Percentiles rank a stretch among this genome's conserved stretches.
phyloP scores from a whole-genome alignment of 2,797 vertebrate species.

The Lates japonicus region DNA sequence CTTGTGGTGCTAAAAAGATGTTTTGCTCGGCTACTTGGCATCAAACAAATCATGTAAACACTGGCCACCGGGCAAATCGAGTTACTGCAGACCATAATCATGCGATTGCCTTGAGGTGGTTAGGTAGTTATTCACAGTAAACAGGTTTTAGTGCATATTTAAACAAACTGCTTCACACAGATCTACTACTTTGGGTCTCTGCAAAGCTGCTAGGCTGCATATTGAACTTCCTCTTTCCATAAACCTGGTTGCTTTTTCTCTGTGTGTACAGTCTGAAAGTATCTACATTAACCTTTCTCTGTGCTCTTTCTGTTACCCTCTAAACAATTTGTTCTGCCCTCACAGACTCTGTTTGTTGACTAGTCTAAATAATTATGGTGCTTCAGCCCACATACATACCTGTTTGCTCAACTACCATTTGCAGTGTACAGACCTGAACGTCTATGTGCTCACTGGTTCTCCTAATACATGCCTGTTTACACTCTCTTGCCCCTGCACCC shows the following conservation, averaged over 20 bases:
- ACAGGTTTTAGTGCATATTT: slow-evolving; percentile 50
- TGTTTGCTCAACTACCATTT: slow-evolving; percentile 59
- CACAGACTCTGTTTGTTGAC: slow-evolving; percentile 45
- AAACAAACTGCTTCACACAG: slow-evolving; percentile 38
- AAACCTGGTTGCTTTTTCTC: slow-evolving; percentile 20
- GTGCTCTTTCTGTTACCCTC: slow-evolving; percentile 36
- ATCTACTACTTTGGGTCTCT: slow-evolving; percentile 21
- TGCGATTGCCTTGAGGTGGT: slow-evolving; percentile 43
- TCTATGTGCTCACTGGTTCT: slow-evolving; percentile 39
- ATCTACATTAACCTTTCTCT: slow-evolving; percentile 46
- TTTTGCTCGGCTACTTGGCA: slow-evolving; percentile 37
- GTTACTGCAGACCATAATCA: slow-evolving; percentile 45
- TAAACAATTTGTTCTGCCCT: slow-evolving; percentile 57
- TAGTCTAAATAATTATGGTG: slow-evolving; percentile 64
- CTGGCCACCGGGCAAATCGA: slow-evolving; percentile 22
- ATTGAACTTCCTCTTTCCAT: slow-evolving; percentile 29
- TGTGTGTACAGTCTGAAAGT: slow-evolving; percentile 30
- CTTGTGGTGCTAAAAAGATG: slow-evolving; percentile 34
- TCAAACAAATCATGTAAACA: slow-evolving; percentile 58
- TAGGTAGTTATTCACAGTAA: slow-evolving; percentile 42
- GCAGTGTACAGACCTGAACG: slow-evolving; percentile 55
- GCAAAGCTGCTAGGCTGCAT: slow-evolving; percentile 22
- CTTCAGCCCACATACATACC: slow-evolving; percentile 52
- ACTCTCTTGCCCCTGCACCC: slow-evolving; percentile 42
- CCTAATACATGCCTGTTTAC: slow-evolving; percentile 62